A percentile compares a stretch with the other conserved stretches of the same genome.
Evolutionary conservation across 2,113 vertebrate species (phyloP).

Genomic region (Nesogale talazaci): DNA sequence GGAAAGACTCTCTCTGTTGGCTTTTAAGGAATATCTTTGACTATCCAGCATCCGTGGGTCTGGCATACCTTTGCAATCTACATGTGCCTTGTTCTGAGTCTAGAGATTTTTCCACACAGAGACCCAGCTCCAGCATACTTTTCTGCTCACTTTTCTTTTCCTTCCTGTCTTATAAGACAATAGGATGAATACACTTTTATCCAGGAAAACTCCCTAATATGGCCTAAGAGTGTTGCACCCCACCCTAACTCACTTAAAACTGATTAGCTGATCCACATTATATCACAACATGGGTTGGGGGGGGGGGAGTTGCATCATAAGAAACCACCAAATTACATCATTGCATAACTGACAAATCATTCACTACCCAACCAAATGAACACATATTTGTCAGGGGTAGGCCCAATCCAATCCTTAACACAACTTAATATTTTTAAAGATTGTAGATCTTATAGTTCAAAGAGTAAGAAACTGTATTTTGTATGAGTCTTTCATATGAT

Average conservation of each 20-base stretch:
- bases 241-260: neutral
- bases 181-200: neutral
- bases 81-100: too few species aligned
- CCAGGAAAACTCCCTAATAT: neutral
- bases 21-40: too few species aligned
- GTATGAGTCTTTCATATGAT: constrained; percentile 80
- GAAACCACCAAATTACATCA: neutral
- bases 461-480: constrained; percentile 74
- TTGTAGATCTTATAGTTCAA: constrained; percentile 69
- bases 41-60: too few species aligned
- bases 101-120: too few species aligned
- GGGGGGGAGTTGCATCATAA: too few species aligned
- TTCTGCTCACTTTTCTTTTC: too few species aligned
- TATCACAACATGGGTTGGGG: too few species aligned
- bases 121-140: too few species aligned
- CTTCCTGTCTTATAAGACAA: neutral
- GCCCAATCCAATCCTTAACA: neutral
- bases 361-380: neutral
- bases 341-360: neutral
- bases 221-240: neutral
- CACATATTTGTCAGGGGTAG: neutral
- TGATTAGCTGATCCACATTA: neutral
- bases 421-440: neutral
- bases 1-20: too few species aligned
- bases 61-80: too few species aligned